Conservation (phyloP, 2,113 vertebrate species). For the Dipodomys spectabilis region DNA sequence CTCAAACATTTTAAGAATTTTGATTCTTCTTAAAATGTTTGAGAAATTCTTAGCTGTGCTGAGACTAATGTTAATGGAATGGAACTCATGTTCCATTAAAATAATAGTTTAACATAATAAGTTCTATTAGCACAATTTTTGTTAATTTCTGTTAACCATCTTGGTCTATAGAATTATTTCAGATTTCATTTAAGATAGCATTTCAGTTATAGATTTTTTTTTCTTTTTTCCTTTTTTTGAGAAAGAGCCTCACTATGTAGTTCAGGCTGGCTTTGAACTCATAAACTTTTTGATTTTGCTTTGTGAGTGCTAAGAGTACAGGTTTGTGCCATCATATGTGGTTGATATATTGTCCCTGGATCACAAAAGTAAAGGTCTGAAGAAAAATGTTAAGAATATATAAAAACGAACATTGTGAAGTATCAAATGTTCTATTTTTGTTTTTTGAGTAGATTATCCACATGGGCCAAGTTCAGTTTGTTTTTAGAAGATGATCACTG, state of each 20-base stretch:
- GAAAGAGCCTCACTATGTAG: no score
- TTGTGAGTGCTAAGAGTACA: no score
- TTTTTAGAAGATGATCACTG: neutral
- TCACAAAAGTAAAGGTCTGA: conserved; percentile 16
- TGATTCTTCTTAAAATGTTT: neutral
- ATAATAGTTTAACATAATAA: no score
- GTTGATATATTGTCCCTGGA: neutral
- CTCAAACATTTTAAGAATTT: conserved; percentile 3
- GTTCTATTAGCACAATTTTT: no score
- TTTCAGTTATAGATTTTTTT: neutral
- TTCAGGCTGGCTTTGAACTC: no score
- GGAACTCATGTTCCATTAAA: no score
- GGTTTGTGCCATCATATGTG: no score
- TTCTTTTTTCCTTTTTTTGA: no score
- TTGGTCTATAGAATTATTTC: neutral
- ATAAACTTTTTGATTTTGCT: no score
- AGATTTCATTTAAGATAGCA: neutral
- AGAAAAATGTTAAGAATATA: neutral
- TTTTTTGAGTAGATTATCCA: neutral
- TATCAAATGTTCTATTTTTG: neutral
- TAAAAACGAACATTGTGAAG: neutral
- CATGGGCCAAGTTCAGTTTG: neutral
- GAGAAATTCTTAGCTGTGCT: neutral
- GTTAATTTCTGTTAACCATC: no score
- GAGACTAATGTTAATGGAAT: neutral